Base-by-base conservation (phyloP, 2,797 vertebrate genomes). In the Argya squamiceps region DNA sequence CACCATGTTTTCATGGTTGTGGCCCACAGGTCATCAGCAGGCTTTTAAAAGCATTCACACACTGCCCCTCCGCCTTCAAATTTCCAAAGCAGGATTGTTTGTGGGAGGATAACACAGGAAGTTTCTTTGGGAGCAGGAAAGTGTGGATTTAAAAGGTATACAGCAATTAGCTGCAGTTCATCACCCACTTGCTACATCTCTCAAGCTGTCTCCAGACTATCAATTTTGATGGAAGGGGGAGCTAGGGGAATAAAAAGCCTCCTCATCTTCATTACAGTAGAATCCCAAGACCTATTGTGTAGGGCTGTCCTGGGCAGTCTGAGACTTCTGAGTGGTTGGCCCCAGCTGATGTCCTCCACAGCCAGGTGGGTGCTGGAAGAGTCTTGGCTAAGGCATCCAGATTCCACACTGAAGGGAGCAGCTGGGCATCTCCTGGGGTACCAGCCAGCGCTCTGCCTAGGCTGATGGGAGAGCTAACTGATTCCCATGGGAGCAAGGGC, bases 401-500 rank as follows among this genome's bases (percentile, higher is more conserved):
- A n/a, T 62, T 17, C 5, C 53, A 11, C 6, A 32, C 62, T 16
- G 34, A 71, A 75, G 17, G 17, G n/a, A 79, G 10, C 9, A 79
- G 6, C 15, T 50, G 41, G 22, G 37, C 20, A 2, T 43, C 39
- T 62, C 15, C 23, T 30, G 37, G 10, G 26, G 13, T 11, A 64
- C 5, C 26, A 73, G 30, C 3, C 24, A 55, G 22, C 13, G 6
- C 39, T 82, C 63, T 87, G 47, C 27, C 34, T 11, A 15, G 29
- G 9, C 3, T 41, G 22, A 15, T 7, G 55, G 10, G 12, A 39
- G 39, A 39, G 39, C 39, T 39, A 15, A 14, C 39, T 87, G 0
- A 0, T 27, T 24, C 32, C 55, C 22, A 15, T 19, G 37, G 32
- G 15, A 71, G 34, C 10, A 37, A 37, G 1, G 5, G 26, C 3